Evolutionary conservation across 1,140 invertebrate genomes (phyloP), one percentile per base, ranked within the genome.

Genomic region (Meteorus sp.): DNA sequence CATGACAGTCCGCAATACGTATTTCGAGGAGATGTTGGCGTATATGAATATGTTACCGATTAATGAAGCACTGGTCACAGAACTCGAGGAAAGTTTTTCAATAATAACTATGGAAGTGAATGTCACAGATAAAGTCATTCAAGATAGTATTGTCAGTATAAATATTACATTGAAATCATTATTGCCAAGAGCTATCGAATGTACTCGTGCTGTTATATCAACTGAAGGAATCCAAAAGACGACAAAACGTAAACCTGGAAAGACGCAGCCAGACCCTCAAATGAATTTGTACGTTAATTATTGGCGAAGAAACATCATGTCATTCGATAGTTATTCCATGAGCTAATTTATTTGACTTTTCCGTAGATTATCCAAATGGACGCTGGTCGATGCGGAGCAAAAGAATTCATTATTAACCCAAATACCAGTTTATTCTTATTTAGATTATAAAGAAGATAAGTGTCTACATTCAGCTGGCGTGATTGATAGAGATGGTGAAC

Each of bases 401-500:
- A 76, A 74, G 20, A 84, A 88, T 74, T 81, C 81, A 22, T 74
- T 82, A 56, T 68, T 88, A 59, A 78, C 82, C 52, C 81, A 84
- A 50, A 76, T 92, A 51, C 81, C 87, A 62, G 84, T 92, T 60
- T 83, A 85, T 41, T 84, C 88, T 1, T 85, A 88, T 68, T 75
- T 92, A 23, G 88, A 92, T 65, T 89, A 88, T 62, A 89, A 91
- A 71, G 86, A 93, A 70, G 90, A 94, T 70, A 90, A 88, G 67
- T 88, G 85, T 53, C 72, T 92, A 3, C 85, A 84, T 55, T 84
- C 85, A 55, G 88, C 86, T 0, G 85, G 83, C 87, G 17, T 85
- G 83, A 22, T 87, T 82, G 67, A 83, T 77, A 69, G 85, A 81
- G 72, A 81, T 76, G 17, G 82, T 77, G 81, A 85, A 77, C 48